These are phyloP conservation scores for Crotalus tigris DNA, from an alignment of 2,113 vertebrate species.

Conservation along the genomic window DNA sequence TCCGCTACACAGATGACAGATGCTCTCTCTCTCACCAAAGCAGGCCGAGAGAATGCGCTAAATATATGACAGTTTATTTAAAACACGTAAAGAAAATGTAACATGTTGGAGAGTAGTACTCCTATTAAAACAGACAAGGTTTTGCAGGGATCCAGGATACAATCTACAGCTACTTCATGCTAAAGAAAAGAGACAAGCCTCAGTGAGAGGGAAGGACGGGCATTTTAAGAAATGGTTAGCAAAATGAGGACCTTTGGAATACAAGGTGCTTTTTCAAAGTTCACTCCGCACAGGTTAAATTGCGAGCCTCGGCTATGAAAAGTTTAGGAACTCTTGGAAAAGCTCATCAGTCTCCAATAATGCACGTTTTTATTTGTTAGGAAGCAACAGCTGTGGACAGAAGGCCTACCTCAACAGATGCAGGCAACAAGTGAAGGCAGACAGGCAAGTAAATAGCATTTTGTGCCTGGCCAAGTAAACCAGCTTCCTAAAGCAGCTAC, in stretches of 20 bases:
- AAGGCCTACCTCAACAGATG: not conserved
- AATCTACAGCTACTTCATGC: not conserved
- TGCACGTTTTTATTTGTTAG: too few species aligned
- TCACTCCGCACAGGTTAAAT: not conserved
- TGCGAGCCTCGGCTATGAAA: not conserved
- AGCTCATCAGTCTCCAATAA: not conserved
- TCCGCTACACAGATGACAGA: not conserved
- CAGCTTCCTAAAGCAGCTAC: not conserved
- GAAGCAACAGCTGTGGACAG: too few species aligned
- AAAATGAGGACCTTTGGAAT: not conserved
- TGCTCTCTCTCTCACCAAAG: slow-evolving; percentile 17
- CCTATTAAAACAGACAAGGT: not conserved
- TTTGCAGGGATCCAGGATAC: not conserved
- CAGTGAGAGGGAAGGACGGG: not conserved
- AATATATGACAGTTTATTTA: not conserved
- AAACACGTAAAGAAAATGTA: not conserved
- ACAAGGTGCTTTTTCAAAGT: not conserved
- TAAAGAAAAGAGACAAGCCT: not conserved
- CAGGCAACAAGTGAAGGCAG: not conserved
- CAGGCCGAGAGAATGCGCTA: slow-evolving; percentile 15
- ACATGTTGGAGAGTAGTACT: not conserved
- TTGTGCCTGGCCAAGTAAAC: not conserved
- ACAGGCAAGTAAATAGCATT: not conserved
- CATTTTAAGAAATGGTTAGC: not conserved
- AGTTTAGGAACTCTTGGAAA: not conserved